A percentile compares a stretch with the other conserved stretches of the same genome.
Evolutionary conservation across 2,113 vertebrate genomes (phyloP).

Genomic region (Trogon surrucura): DNA sequence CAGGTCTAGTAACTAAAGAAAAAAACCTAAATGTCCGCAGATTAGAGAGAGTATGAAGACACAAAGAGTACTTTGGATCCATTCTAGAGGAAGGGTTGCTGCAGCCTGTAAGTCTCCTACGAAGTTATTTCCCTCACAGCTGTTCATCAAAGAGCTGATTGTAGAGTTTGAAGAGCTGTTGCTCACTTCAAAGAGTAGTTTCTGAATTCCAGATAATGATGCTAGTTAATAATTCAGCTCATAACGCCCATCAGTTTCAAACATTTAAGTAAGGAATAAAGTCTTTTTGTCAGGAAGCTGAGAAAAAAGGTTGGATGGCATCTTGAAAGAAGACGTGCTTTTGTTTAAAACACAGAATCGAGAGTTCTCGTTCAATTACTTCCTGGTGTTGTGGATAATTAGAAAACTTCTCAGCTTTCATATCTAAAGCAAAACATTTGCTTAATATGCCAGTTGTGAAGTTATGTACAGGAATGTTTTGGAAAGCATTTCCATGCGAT

Average conservation of each 20-base stretch:
- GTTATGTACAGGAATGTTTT: background rate
- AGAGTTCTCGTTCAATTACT: background rate
- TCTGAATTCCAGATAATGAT: background rate
- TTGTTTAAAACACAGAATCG: background rate
- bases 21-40: background rate
- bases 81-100: background rate
- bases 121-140: background rate
- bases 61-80: background rate
- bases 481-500: background rate
- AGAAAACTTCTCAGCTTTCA: background rate
- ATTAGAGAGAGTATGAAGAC: background rate
- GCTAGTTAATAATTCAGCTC: constrained; percentile 25
- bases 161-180: background rate
- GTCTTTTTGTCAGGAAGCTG: background rate
- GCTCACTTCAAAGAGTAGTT: constrained; percentile 11
- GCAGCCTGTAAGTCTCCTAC: background rate
- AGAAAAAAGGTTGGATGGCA: background rate
- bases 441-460: background rate
- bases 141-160: background rate
- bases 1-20: background rate
- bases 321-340: background rate
- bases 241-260: background rate
- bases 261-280: background rate
- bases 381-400: background rate
- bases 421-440: background rate